phyloP scores from a whole-genome alignment of 1,140 invertebrate species.

The Trichonephila clavipes region DNA sequence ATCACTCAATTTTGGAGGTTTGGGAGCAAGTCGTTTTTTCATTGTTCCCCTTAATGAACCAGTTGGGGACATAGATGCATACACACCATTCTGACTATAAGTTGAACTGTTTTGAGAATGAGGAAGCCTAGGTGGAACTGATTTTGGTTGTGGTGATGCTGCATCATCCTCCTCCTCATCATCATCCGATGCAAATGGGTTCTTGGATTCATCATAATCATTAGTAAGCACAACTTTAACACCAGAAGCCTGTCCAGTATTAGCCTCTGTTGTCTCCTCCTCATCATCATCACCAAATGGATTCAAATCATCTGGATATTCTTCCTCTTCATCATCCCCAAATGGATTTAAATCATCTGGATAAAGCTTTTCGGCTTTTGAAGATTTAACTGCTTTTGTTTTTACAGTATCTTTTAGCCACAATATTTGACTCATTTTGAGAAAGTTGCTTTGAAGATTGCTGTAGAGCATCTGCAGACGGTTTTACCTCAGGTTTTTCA shows the following conservation, averaged over 20 bases:
- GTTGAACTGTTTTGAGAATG: neutral
- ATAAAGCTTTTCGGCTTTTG: constrained; percentile 77
- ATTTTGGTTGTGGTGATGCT: neutral
- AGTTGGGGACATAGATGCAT: constrained; percentile 59
- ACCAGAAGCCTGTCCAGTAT: neutral
- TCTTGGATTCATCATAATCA: constrained; percentile 80
- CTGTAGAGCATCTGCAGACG: neutral
- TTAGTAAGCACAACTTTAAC: constrained; percentile 61
- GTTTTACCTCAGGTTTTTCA: neutral
- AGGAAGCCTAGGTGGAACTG: neutral
- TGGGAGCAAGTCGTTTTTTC: constrained; percentile 84
- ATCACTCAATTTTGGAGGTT: constrained; percentile 81
- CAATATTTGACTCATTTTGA: neutral
- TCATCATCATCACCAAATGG: constrained; percentile 78
- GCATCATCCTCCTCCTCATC: constrained; percentile 70
- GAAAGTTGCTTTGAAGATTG: neutral
- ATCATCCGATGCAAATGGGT: constrained; percentile 85
- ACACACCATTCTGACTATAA: neutral
- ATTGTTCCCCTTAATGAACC: constrained; percentile 86
- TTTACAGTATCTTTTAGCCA: neutral
- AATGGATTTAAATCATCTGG: constrained; percentile 76
- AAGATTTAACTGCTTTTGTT: neutral
- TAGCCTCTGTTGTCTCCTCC: constrained; percentile 78
- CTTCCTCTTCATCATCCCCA: constrained; percentile 79
- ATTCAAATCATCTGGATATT: constrained; percentile 76